Percentiles rank a stretch among this genome's conserved stretches.
These are phyloP conservation scores for Phengaris arion DNA, from an alignment of 2,888 invertebrate species.

Conservation along the genomic window DNA sequence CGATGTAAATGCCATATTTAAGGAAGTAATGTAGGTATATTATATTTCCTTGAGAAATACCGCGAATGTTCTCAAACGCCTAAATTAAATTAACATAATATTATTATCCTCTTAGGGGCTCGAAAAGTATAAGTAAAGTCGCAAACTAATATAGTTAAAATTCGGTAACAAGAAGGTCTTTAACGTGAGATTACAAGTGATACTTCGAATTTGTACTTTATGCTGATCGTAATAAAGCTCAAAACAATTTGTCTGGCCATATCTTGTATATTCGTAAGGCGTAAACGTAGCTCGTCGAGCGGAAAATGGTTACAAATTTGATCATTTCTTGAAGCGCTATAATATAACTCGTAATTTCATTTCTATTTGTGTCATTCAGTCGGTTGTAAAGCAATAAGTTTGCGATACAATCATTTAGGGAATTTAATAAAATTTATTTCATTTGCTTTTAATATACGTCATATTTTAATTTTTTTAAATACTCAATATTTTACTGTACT, in stretches of 20 bases:
- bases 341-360: conserved; percentile 13
- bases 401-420: neutral
- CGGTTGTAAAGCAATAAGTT: neutral
- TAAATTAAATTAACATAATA: conserved; percentile 12
- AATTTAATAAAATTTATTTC: neutral
- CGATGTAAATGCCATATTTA: too few species aligned
- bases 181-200: neutral
- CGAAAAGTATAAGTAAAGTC: neutral
- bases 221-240: neutral
- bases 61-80: neutral
- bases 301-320: conserved; percentile 28
- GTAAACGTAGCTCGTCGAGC: conserved; percentile 1
- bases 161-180: conserved; percentile 18
- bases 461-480: too few species aligned
- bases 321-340: conserved; percentile 6
- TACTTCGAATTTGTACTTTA: neutral
- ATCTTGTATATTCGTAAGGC: neutral
- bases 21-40: neutral
- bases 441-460: neutral
- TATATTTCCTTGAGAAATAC: neutral
- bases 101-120: conserved; percentile 7
- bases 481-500: too few species aligned
- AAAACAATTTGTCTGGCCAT: neutral
- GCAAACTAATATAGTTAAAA: conserved; percentile 18
- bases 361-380: neutral